Evolutionary conservation across 1,140 invertebrate species (phyloP), one percentile per base, ranked within the genome.

Genomic region (Zaprionus ornatus): DNA sequence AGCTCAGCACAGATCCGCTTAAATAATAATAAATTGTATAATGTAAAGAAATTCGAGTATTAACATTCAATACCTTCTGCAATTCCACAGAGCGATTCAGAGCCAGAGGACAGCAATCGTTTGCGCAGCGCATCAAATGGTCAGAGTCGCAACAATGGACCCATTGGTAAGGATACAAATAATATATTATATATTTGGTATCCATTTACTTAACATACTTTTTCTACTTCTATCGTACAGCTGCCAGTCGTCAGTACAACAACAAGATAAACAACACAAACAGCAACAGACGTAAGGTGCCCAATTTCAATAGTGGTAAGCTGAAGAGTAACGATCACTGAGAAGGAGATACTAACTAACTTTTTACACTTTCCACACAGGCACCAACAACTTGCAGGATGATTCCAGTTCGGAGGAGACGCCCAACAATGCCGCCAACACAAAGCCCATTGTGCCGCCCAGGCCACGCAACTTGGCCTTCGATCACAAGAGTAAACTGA

Each of bases 401-500:
- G 96, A 97, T 92, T 96, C 96, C 37, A 96, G 96, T 82, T 96
- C 96, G 1, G 95, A 96, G 93, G 96, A 96, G 75, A 93, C 94
- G 21, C 79, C 86, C 74, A 82, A 77, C 55, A 94, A 93, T 25
- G 93, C 92, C 21, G 92, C 92, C 54, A 93, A 93, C 71, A 92
- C 92, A 27, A 95, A 95, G 83, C 94, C 95, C 12, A 93, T 93
- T 45, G 94, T 95, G 40, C 94, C 95, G 54, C 95, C 95, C 6
- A 92, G 95, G 67, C 95, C 95, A 10, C 80, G 92, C 6, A 92
- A 91, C 60, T 76, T 93, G 69, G 74, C 72, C 6, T 90, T 92
- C 42, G 92, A 92, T 82, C 92, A 93, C 75, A 92, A 92, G 54
- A 80, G 32, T 65, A 92, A 92, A 78, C 40, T 92, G 21, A 63